These are phyloP conservation scores for Drosophila cognata DNA, from an alignment of 2,888 invertebrate species.

Conservation along the genomic window DNA sequence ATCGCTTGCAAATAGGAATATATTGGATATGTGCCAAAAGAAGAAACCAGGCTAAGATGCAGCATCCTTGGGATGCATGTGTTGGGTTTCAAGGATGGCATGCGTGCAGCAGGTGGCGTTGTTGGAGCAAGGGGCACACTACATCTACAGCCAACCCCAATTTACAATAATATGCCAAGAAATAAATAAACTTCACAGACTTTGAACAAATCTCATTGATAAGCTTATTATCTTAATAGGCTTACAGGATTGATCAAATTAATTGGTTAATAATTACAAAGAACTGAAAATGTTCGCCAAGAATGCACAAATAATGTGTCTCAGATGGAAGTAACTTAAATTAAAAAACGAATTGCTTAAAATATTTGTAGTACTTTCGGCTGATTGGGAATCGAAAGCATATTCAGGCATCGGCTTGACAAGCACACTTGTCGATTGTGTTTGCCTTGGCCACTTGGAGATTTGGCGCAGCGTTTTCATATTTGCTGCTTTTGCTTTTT, in stretches of 20 bases:
- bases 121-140: no score
- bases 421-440: background rate
- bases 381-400: slow-evolving; percentile 6
- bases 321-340: background rate
- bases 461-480: slow-evolving; percentile 32
- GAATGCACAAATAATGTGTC: no score
- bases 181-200: no score
- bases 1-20: background rate
- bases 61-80: no score
- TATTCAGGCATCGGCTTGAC: slow-evolving; percentile 8
- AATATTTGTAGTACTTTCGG: background rate
- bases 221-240: background rate
- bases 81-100: no score
- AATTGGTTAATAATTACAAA: background rate
- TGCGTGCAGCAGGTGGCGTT: no score
- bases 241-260: background rate
- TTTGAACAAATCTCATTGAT: background rate
- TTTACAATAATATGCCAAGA: background rate
- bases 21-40: background rate
- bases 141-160: no score
- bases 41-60: no score
- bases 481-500: slow-evolving; percentile 2
- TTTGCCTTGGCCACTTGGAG: slow-evolving; percentile 47
- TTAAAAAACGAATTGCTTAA: background rate
- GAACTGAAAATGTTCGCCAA: background rate